Conservation (phyloP, 2,113 vertebrate species). For the Burhinus oedicnemus region DNA sequence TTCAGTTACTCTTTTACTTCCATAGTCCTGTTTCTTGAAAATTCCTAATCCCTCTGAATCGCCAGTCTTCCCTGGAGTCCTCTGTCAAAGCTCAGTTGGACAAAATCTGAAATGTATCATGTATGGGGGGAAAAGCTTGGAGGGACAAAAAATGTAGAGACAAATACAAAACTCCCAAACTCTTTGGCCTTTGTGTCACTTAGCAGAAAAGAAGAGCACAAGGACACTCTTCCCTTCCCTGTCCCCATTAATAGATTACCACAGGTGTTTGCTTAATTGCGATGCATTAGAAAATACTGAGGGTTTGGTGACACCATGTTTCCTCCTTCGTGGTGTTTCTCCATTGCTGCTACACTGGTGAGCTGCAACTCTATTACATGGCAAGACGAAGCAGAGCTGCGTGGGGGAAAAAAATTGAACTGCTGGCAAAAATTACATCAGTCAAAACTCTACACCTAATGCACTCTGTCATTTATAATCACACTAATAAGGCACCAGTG, state of each 20-base stretch:
- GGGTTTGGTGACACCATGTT: background rate
- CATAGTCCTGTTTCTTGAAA: background rate
- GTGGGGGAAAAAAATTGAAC: background rate
- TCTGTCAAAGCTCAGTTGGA: background rate
- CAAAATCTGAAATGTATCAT: background rate
- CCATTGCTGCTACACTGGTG: background rate
- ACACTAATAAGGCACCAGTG: background rate
- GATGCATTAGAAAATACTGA: background rate
- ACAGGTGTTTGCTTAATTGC: background rate
- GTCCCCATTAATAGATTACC: background rate
- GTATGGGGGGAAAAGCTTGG: fast-evolving
- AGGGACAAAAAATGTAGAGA: background rate
- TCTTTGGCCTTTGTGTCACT: background rate
- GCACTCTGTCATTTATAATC: background rate
- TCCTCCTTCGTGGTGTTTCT: background rate
- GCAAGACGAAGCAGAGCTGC: background rate
- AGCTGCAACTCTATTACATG: background rate
- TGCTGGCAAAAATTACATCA: background rate
- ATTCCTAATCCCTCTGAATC: background rate
- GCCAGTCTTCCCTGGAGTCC: background rate
- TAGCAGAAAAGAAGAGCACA: background rate
- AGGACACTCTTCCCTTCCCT: background rate
- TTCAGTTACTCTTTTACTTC: background rate
- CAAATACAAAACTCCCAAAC: background rate
- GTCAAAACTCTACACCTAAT: background rate